Evolutionary conservation across 2,113 vertebrate genomes (phyloP).

Genomic region (Anseranas semipalmata): DNA sequence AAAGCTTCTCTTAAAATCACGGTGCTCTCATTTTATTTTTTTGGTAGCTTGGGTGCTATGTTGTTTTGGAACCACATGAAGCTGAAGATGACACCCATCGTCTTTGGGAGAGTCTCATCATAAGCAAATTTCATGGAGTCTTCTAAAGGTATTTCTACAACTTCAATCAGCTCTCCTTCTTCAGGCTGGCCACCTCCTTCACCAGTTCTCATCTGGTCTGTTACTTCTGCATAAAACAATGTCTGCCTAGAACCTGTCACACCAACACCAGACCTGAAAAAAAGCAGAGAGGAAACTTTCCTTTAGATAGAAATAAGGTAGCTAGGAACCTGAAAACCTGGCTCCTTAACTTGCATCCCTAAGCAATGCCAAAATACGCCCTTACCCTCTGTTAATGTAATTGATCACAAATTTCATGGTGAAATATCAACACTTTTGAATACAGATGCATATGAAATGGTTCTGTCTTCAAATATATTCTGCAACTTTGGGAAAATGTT

Average conservation of each 20-base stretch:
- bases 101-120: slow-evolving; percentile 85
- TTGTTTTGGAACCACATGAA: slow-evolving; percentile 92
- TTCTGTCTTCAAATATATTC: neutral
- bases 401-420: neutral
- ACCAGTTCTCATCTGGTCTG: slow-evolving; percentile 83
- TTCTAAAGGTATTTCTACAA: slow-evolving; percentile 87
- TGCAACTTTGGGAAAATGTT: neutral
- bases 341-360: neutral
- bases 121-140: slow-evolving; percentile 90
- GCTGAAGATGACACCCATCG: slow-evolving; percentile 88
- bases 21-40: neutral
- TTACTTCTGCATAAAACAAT: slow-evolving; percentile 90
- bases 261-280: slow-evolving; percentile 85
- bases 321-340: neutral
- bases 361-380: neutral
- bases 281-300: neutral
- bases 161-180: slow-evolving; percentile 91
- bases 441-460: neutral
- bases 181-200: slow-evolving; percentile 82
- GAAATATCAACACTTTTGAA: neutral
- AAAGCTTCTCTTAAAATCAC: neutral
- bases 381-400: neutral
- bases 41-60: slow-evolving; percentile 78
- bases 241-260: slow-evolving; percentile 87
- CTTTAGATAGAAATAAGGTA: neutral